Evolutionary conservation across 2,797 vertebrate genomes (phyloP), one percentile per base, ranked within the genome.

Genomic region (Nasua narica): DNA sequence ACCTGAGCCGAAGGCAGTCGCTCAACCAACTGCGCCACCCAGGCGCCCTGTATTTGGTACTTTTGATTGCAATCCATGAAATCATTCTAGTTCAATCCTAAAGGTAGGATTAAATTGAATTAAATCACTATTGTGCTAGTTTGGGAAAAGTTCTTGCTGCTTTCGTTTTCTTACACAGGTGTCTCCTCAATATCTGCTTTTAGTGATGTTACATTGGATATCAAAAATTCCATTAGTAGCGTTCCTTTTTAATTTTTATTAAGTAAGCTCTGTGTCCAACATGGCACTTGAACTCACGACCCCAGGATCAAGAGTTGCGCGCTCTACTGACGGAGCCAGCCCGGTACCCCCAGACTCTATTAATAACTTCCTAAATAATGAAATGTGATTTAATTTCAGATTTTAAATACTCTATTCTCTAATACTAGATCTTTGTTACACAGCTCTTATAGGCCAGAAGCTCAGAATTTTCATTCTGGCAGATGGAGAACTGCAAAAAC

Each of bases 91-190:
- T 87, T 92, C 84, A 88, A 56, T 86, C 21, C 35, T 92, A 89
- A 95, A 88, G 91, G 29, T 3, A 85, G 19, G 62, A 65, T 65
- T 77, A 88, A 89, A n/a, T 65, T 92, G 27, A 84, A 78, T 92
- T 81, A 94, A 86, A 18, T 90, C 37, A 90, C 46, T 81, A 7
- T 67, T 50, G 11, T 89, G 62, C 25, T 84, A 60, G 19, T 84
- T 96, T 96, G 65, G 58, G 72, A 43, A 74, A 93, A 81, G 23
- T n/a, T 93, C 27, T 92, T 81, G 58, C 40, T 93, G n/a, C 50
- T 84, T 88, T 93, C 88, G 88, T 88, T 88, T 92, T 88, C 88
- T 95, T 83, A 70, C 7, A 78, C 40, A 79, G n/a, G 16, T 60
- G 40, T 25, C 32, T 94, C 56, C 65, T 94, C 79, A 60, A 67